Evolutionary conservation across 1,140 invertebrate species (phyloP).

Genomic region (Homalodisca vitripennis): DNA sequence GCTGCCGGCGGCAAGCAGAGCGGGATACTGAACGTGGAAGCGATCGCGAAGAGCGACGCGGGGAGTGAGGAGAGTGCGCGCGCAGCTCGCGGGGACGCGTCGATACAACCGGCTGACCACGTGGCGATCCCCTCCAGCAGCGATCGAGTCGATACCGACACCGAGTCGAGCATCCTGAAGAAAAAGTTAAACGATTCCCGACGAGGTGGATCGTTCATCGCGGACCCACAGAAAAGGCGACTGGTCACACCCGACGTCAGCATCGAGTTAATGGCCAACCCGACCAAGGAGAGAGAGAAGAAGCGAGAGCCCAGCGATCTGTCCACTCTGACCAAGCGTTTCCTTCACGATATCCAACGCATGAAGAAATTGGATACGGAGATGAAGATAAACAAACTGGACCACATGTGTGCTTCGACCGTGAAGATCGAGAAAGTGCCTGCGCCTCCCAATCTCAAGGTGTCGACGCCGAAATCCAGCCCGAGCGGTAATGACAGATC

Average conservation of each 20-base stretch:
- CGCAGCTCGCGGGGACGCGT: not conserved
- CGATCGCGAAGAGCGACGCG: not conserved
- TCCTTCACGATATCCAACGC: slow-evolving; percentile 15
- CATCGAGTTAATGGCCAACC: slow-evolving; percentile 39
- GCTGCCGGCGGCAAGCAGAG: not conserved
- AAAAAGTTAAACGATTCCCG: slow-evolving; percentile 37
- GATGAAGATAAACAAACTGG: slow-evolving; percentile 24
- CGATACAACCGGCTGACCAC: slow-evolving; percentile 7
- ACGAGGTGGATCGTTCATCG: slow-evolving; percentile 21
- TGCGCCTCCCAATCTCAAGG: not conserved
- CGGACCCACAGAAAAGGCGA: slow-evolving; percentile 38
- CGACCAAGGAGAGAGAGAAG: slow-evolving; percentile 11
- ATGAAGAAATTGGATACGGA: slow-evolving; percentile 19
- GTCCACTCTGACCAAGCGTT: slow-evolving; percentile 20
- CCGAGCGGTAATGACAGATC: not conserved
- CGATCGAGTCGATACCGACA: not conserved
- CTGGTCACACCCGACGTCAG: slow-evolving; percentile 42
- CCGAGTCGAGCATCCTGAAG: slow-evolving; percentile 33
- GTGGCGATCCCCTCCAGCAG: not conserved
- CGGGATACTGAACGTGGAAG: slow-evolving; percentile 1
- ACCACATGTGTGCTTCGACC: slow-evolving; percentile 26
- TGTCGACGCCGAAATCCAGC: not conserved
- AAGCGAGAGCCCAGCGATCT: slow-evolving; percentile 23
- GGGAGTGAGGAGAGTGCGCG: not conserved
- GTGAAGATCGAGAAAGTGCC: slow-evolving; percentile 32